Base-by-base conservation (phyloP, 1,140 invertebrate species). In the Teleopsis dalmanni region DNA sequence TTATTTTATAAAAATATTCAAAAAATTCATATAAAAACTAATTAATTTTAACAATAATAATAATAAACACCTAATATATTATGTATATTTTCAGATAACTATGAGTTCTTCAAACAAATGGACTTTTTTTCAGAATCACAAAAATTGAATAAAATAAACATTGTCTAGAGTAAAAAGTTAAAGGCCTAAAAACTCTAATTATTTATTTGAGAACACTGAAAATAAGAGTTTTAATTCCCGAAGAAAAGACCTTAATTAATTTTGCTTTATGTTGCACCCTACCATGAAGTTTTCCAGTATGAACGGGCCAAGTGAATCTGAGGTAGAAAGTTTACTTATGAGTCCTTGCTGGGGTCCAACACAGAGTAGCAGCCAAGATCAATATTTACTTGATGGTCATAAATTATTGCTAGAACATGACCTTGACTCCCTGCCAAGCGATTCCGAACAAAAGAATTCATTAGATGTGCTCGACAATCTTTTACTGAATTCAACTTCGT, bases 401-500 rank as follows among this genome's bases (percentile, higher is more conserved):
- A 71, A 71, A 56, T 38, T 71, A 44, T 43, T 71, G 34, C 53
- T 71, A 33, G 68, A 71, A 45, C 67, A 70, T 38, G 68, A 71
- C 35, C 51, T 71, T 25, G 68, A 71, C 48, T 69, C 67, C 18
- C 51, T 71, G 47, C 70, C 70, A 13, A 61, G 61, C 37, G 70
- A 71, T 42, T 59, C 63, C 7, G 70, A 73, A 18, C 69, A 71
- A 45, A 81, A 80, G 64, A 71, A 72, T 34, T 74, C 75, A 0
- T 73, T 81, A 60, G 80, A 82, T 54, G 75, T 76, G 14, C 70
- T 81, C 36, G 82, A 85, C 62, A 81, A 80, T 52, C 72, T 85
- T 27, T 61, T 81, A 23, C 67, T 84, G 41, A 78, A 75, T 36
- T 75, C 77, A 7, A 75, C 79, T 40, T 75, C 76, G 3, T 62